Conservation (phyloP, 2,888 invertebrate genomes). For the Polyploca ridens region DNA sequence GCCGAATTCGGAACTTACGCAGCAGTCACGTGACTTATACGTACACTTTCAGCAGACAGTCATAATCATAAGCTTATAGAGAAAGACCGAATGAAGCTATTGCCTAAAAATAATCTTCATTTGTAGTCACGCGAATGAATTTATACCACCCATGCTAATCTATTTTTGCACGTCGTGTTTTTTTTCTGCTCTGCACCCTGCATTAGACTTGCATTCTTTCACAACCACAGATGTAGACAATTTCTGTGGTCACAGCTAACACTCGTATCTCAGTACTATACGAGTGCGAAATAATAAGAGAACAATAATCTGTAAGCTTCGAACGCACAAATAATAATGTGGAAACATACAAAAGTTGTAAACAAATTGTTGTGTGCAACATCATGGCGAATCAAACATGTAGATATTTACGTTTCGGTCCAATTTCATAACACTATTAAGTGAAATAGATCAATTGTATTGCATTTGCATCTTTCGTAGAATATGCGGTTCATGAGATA, state of each 20-base stretch:
- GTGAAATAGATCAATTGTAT: slow-evolving; percentile 29
- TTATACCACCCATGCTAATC: too few relatives aligned
- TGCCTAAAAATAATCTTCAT: too few relatives aligned
- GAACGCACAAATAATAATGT: neutral
- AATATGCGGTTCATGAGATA: neutral
- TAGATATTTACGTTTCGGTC: slow-evolving; percentile 32
- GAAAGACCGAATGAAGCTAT: too few relatives aligned
- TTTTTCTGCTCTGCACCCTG: neutral
- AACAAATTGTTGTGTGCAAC: slow-evolving; percentile 23
- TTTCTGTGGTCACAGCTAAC: neutral
- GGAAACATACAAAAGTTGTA: slow-evolving; percentile 5
- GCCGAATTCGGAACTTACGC: too few relatives aligned
- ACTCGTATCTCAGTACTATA: neutral
- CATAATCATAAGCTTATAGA: too few relatives aligned
- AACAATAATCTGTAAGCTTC: slow-evolving; percentile 10
- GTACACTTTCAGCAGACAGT: too few relatives aligned
- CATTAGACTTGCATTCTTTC: slow-evolving; percentile 1
- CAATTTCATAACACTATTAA: slow-evolving; percentile 33
- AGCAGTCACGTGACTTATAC: too few relatives aligned
- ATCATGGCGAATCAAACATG: slow-evolving; percentile 1
- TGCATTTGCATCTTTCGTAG: slow-evolving; percentile 26
- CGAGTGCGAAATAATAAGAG: neutral
- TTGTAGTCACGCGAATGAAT: too few relatives aligned
- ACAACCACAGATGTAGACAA: neutral
- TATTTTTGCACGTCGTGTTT: neutral